Percentiles rank a stretch among this genome's conserved stretches.
phyloP scores from a whole-genome alignment of 2,888 invertebrate genomes.

The Nephrocerus scutellatus region DNA sequence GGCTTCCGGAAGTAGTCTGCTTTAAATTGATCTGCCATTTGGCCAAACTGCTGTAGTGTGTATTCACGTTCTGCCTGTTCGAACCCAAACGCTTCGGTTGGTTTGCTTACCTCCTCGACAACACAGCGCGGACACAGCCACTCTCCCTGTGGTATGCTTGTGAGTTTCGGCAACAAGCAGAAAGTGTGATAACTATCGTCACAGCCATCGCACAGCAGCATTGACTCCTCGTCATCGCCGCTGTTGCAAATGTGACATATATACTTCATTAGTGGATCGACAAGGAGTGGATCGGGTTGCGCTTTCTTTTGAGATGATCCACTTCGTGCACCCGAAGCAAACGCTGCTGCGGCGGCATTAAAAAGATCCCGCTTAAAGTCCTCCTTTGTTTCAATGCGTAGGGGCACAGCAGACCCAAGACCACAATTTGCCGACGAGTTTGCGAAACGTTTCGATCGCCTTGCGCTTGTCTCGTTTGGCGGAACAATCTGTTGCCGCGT shows the following conservation, averaged over 20 bases:
- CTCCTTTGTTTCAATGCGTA: slow-evolving; percentile 36
- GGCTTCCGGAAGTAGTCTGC: slow-evolving; percentile 96
- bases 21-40: slow-evolving; percentile 99
- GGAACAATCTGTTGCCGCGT: slow-evolving; percentile 64
- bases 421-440: slow-evolving; percentile 48
- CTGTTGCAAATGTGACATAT: slow-evolving; percentile 88
- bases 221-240: slow-evolving; percentile 89
- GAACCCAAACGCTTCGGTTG: slow-evolving; percentile 93
- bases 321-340: slow-evolving; percentile 13
- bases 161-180: slow-evolving; percentile 87
- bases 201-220: slow-evolving; percentile 95
- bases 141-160: slow-evolving; percentile 89
- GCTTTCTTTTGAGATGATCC: slow-evolving; percentile 30
- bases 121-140: slow-evolving; percentile 97
- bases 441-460: slow-evolving; percentile 55
- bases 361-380: slow-evolving; percentile 41
- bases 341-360: slow-evolving; percentile 37
- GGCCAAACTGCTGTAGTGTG: slow-evolving; percentile 92
- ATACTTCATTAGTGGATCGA: slow-evolving; percentile 75
- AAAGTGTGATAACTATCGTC: slow-evolving; percentile 98
- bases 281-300: slow-evolving; percentile 27
- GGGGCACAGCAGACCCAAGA: slow-evolving; percentile 33
- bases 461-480: slow-evolving; percentile 57
- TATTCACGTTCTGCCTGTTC: slow-evolving; percentile 93
- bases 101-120: slow-evolving; percentile 83